phyloP scores from a whole-genome alignment of 1,140 invertebrate species.

The Trypoxylus dichotomus region DNA sequence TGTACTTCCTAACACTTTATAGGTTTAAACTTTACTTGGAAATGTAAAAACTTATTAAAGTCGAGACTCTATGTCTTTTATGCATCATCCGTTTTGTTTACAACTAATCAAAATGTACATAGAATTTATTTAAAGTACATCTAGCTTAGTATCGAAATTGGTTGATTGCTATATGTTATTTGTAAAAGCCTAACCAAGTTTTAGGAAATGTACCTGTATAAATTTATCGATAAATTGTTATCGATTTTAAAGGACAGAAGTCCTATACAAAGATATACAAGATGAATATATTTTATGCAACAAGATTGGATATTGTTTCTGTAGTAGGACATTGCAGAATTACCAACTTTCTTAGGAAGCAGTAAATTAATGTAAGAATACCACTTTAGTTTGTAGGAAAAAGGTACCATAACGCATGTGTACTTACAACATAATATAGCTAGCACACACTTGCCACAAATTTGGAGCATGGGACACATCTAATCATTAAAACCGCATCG shows the following conservation, averaged over 20 bases:
- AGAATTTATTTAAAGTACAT: too few species aligned
- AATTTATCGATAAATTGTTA: background rate
- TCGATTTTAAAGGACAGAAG: background rate
- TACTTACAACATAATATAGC: background rate
- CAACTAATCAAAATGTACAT: too few species aligned
- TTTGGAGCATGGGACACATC: background rate
- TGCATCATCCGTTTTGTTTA: too few species aligned
- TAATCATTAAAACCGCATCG: background rate
- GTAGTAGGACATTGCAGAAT: background rate
- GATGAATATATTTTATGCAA: too few species aligned
- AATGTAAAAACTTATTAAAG: too few species aligned
- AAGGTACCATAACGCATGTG: background rate
- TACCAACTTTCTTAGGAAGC: background rate
- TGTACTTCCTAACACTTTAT: too few species aligned
- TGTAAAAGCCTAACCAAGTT: conserved; percentile 43
- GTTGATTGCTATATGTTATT: conserved; percentile 53
- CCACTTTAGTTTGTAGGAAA: background rate
- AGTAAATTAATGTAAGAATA: conserved; percentile 19
- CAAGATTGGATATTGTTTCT: background rate
- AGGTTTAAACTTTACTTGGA: too few species aligned
- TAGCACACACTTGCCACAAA: background rate
- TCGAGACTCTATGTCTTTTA: too few species aligned
- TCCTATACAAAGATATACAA: background rate
- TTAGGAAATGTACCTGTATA: background rate
- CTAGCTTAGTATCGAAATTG: too few species aligned